A percentile compares a stretch with the other conserved stretches of the same genome.
Evolutionary conservation across 2,113 vertebrate genomes (phyloP).

Genomic region (Phyllostomus hastatus): DNA sequence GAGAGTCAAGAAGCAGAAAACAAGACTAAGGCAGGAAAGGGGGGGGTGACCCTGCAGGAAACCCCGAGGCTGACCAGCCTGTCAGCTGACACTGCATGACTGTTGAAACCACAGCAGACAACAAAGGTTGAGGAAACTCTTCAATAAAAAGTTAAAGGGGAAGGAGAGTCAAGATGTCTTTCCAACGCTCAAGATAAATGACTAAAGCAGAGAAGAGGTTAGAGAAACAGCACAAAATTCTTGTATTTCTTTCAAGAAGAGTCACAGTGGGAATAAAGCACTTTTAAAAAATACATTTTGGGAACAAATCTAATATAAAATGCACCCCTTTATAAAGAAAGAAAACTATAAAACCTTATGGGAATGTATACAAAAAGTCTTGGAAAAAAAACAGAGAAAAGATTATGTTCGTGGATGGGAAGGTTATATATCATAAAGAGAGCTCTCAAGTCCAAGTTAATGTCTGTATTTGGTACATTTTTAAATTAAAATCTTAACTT

Average conservation of each 20-base stretch:
- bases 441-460: neutral
- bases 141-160: neutral
- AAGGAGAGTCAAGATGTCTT: neutral
- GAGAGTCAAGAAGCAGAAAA: neutral
- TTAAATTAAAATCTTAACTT: neutral
- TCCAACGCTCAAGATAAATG: neutral
- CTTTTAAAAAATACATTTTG: neutral
- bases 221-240: neutral
- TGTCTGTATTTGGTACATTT: neutral
- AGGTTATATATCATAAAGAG: fast-evolving
- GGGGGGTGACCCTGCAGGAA: neutral
- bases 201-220: neutral
- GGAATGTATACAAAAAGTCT: neutral
- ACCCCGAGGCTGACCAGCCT: neutral
- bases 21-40: too few species aligned
- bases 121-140: neutral
- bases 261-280: neutral
- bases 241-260: neutral
- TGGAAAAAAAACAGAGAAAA: neutral
- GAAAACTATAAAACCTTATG: neutral
- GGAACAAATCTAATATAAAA: constrained; percentile 5
- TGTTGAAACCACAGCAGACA: neutral
- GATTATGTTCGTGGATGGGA: neutral
- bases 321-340: neutral
- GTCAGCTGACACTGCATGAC: neutral